phyloP scores from a whole-genome alignment of 2,888 invertebrate genomes.

The Drosophila helvetica region DNA sequence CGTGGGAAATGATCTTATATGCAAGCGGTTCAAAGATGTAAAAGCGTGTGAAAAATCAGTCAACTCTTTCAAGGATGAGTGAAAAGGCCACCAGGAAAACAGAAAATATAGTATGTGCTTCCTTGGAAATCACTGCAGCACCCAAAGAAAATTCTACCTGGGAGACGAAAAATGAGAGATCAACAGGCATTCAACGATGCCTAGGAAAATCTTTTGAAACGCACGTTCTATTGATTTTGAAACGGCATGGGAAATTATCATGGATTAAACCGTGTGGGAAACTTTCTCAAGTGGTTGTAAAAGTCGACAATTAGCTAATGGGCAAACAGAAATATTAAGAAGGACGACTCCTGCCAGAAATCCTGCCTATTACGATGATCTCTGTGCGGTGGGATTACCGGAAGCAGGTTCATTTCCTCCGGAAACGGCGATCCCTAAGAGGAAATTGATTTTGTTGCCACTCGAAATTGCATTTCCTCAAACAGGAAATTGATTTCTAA shows the following conservation, averaged over 20 bases:
- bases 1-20: conserved; percentile 4
- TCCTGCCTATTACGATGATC: not conserved
- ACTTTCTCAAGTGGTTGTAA: conserved; percentile 26
- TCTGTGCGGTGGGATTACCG: conserved; percentile 3
- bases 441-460: conserved; percentile 35
- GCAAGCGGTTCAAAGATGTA: not conserved
- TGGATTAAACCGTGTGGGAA: conserved; percentile 23
- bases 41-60: conserved; percentile 8
- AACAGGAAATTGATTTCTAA: conserved; percentile 29
- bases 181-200: conserved; percentile 4
- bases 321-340: conserved; percentile 21
- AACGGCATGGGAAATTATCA: not conserved
- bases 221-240: not conserved
- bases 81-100: conserved; percentile 21
- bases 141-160: not conserved
- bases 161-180: not conserved
- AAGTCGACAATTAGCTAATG: conserved; percentile 19
- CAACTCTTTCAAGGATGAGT: conserved; percentile 2
- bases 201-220: conserved; percentile 1
- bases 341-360: not conserved
- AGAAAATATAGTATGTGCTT: conserved; percentile 4
- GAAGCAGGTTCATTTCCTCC: conserved; percentile 3
- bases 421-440: conserved; percentile 9
- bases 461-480: conserved; percentile 21
- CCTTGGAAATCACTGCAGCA: not conserved